These are phyloP conservation scores for Pogonomyrmex barbatus DNA, from an alignment of 1,140 invertebrate genomes.

Conservation along the genomic window DNA sequence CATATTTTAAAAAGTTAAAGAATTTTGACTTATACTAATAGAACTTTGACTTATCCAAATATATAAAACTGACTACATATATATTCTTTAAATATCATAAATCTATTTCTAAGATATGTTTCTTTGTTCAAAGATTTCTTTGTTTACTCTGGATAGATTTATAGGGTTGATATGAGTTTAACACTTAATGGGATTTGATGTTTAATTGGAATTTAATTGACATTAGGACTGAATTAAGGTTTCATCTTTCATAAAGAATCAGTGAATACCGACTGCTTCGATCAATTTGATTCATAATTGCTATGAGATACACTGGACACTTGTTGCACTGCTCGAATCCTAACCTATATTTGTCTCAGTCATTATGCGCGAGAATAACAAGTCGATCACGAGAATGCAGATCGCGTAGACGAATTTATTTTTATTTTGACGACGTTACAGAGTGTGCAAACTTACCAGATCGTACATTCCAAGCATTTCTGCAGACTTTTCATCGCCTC, in stretches of 20 bases:
- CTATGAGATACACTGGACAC: background rate
- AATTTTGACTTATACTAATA: too few relatives aligned
- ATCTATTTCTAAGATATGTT: too few relatives aligned
- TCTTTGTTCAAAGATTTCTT: too few relatives aligned
- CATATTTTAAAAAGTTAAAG: too few relatives aligned
- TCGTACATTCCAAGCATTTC: slow-evolving; percentile 66
- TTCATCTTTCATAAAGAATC: background rate
- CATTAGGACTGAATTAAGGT: too few relatives aligned
- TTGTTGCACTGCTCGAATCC: slow-evolving; percentile 14
- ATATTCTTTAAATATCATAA: too few relatives aligned
- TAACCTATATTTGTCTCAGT: slow-evolving; percentile 39
- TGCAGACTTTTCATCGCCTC: slow-evolving; percentile 48
- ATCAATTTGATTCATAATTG: background rate
- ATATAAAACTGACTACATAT: too few relatives aligned
- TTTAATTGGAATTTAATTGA: too few relatives aligned
- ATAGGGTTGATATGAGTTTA: too few relatives aligned
- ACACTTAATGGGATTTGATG: background rate
- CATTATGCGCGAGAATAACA: background rate
- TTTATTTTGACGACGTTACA: background rate
- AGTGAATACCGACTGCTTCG: background rate
- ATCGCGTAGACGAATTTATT: background rate
- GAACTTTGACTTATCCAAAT: too few relatives aligned
- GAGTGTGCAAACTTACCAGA: slow-evolving; percentile 69
- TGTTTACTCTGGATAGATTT: too few relatives aligned
- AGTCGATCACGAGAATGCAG: background rate